These are phyloP conservation scores for Drosophila fuyamai DNA, from an alignment of 1,140 invertebrate species.

Conservation along the genomic window DNA sequence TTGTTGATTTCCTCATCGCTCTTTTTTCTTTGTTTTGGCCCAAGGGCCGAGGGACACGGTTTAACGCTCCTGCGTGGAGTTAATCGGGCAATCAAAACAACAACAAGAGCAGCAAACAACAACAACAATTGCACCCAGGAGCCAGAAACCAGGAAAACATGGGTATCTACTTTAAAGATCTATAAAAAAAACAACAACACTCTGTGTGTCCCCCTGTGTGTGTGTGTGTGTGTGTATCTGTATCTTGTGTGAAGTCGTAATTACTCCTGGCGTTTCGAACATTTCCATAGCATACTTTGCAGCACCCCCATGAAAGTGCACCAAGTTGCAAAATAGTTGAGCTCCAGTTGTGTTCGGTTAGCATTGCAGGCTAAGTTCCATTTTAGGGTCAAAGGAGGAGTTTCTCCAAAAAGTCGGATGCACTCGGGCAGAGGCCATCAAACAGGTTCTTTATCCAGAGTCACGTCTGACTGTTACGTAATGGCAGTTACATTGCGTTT, in stretches of 20 bases:
- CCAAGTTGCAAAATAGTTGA: slow-evolving; percentile 9
- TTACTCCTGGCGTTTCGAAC: slow-evolving; percentile 25
- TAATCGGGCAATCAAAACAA: slow-evolving; percentile 45
- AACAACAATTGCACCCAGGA: slow-evolving; percentile 19
- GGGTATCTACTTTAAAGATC: slow-evolving; percentile 55
- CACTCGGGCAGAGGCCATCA: neutral
- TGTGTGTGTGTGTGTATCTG: slow-evolving; percentile 17
- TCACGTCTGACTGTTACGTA: neutral
- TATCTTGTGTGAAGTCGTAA: slow-evolving; percentile 25
- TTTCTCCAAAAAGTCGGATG: neutral
- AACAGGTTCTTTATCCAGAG: neutral
- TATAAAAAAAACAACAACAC: slow-evolving; percentile 22
- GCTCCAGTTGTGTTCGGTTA: neutral
- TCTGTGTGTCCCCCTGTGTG: neutral
- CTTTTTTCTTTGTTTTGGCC: slow-evolving; percentile 27
- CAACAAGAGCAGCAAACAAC: slow-evolving; percentile 17
- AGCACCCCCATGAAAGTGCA: slow-evolving; percentile 7
- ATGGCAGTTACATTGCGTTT: neutral
- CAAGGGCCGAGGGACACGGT: slow-evolving; percentile 44
- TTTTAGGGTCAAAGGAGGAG: neutral
- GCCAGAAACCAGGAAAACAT: slow-evolving; percentile 16
- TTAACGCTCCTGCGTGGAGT: slow-evolving; percentile 49
- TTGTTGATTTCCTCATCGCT: slow-evolving; percentile 41
- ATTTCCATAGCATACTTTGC: slow-evolving; percentile 31
- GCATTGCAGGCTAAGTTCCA: slow-evolving; percentile 4